phyloP scores from a whole-genome alignment of 2,888 invertebrate genomes.

The Epirrhoe alternata region DNA sequence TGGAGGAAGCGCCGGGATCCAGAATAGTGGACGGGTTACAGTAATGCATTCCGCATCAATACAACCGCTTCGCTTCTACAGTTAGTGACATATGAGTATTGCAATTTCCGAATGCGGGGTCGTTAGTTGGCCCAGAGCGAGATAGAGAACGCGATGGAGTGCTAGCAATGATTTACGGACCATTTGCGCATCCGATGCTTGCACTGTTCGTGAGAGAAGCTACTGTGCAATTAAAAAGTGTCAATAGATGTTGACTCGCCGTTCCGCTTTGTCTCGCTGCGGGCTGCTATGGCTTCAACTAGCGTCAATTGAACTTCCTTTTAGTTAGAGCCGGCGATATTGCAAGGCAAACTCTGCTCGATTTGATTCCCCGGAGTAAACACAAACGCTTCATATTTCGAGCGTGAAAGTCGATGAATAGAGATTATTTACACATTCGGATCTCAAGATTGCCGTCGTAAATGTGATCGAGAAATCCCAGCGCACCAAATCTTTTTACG shows the following conservation, averaged over 20 bases:
- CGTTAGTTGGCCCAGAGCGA: slow-evolving; percentile 62
- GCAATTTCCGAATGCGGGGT: slow-evolving; percentile 76
- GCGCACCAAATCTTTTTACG: slow-evolving; percentile 10
- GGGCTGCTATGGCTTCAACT: slow-evolving; percentile 46
- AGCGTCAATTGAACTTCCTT: slow-evolving; percentile 56
- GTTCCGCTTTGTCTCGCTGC: slow-evolving; percentile 55
- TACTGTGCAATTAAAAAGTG: slow-evolving; percentile 62
- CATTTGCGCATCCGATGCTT: slow-evolving; percentile 62
- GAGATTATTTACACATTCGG: slow-evolving; percentile 34
- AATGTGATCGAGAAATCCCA: slow-evolving; percentile 26
- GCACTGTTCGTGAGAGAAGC: slow-evolving; percentile 53
- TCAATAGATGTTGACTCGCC: slow-evolving; percentile 57
- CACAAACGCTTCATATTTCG: slow-evolving; percentile 27
- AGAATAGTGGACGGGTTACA: slow-evolving; percentile 54
- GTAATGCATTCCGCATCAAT: slow-evolving; percentile 68
- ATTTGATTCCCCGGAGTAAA: slow-evolving; percentile 35
- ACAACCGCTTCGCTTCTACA: slow-evolving; percentile 64
- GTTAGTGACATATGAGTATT: slow-evolving; percentile 77
- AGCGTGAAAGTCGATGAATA: slow-evolving; percentile 31
- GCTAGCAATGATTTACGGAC: slow-evolving; percentile 66
- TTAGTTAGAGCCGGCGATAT: slow-evolving; percentile 35
- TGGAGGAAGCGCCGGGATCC: slow-evolving; percentile 52
- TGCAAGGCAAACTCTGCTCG: slow-evolving; percentile 36
- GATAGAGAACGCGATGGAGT: slow-evolving; percentile 60
- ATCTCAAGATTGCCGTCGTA: slow-evolving; percentile 30